Conservation (phyloP, 2,888 invertebrate species). For the Habrosyne pyritoides region DNA sequence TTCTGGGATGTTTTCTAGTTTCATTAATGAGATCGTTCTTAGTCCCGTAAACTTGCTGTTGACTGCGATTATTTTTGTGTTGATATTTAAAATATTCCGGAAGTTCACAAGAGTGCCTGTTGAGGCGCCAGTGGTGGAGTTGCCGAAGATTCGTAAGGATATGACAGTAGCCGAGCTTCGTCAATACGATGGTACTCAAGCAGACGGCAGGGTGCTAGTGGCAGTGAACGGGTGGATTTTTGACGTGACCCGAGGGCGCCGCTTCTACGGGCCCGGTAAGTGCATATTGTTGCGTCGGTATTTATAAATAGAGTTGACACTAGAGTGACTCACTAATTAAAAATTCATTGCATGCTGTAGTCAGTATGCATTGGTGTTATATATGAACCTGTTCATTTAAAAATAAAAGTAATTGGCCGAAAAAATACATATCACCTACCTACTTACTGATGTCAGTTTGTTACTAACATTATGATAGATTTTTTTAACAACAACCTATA, state of each 20-base stretch:
- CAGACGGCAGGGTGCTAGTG: slow-evolving; percentile 94
- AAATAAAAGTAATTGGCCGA: too few relatives aligned
- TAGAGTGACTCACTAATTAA: slow-evolving; percentile 53
- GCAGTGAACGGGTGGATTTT: slow-evolving; percentile 98
- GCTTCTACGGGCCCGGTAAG: slow-evolving; percentile 97
- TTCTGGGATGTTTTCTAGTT: slow-evolving; percentile 50
- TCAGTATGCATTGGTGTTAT: slow-evolving; percentile 38
- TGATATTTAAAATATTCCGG: slow-evolving; percentile 87
- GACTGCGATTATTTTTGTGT: slow-evolving; percentile 84
- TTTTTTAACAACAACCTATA: too few relatives aligned
- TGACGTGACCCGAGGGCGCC: slow-evolving; percentile 95
- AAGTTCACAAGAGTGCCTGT: slow-evolving; percentile 58
- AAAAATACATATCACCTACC: too few relatives aligned
- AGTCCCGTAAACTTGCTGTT: slow-evolving; percentile 87
- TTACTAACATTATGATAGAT: too few relatives aligned
- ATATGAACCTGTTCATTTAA: not conserved
- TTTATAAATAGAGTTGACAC: slow-evolving; percentile 71
- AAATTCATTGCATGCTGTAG: slow-evolving; percentile 38
- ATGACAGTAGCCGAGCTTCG: slow-evolving; percentile 94
- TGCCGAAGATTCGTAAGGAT: slow-evolving; percentile 94
- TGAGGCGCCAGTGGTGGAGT: slow-evolving; percentile 52
- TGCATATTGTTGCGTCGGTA: slow-evolving; percentile 44
- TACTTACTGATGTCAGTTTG: too few relatives aligned
- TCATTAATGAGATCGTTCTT: slow-evolving; percentile 80
- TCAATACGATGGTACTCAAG: slow-evolving; percentile 92